Base-by-base conservation (phyloP, 1,140 invertebrate species). In the Cyclargus thomasi region DNA sequence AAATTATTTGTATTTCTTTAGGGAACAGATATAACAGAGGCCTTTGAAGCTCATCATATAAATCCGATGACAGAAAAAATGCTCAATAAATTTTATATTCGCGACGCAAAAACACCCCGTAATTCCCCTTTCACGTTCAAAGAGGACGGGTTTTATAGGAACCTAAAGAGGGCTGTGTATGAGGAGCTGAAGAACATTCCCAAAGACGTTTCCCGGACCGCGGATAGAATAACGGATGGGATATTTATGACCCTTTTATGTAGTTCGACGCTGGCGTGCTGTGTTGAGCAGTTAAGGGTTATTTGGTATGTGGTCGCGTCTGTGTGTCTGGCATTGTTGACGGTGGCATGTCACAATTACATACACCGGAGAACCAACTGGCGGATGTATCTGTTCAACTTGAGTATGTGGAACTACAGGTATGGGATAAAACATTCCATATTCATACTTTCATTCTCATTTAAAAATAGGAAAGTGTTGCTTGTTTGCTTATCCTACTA, bases 301-400 rank as follows among this genome's bases (percentile, higher is more conserved):
- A 53, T 78, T 1, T 79, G 70, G 20, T 83, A 79, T 63, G 53
- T 81, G 1, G 63, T 79, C 7, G 75, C 83, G 7, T 83, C 79
- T n/a, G 36, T 94, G 1, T 86, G 91, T n/a, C 80, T 96, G 1
- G 83, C 88, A 5, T 92, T 94, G 87, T 90, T 91, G 0, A 85
- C 90, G 2, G 91, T 95, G 18, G 91, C 91, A 8, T 92, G 93
- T 0, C 96, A 97, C 80, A 97, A 97, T 82, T 97, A 94, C 78
- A 94, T 97, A 67, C 96, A 97, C 77, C 92, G 93, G 74, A 93
- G 91, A 64, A 93, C 95, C 71, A 96, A 94, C 77, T 96, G 95
- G 90, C 92, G 96, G 57, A 96, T 96, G 94, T 96, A 95, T 77
- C 93, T 95, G 53, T 95, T 95, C 69, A 95, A 96, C 77, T 81